Conservation (phyloP, 2,113 vertebrate genomes). For the Odontesthes bonariensis region DNA sequence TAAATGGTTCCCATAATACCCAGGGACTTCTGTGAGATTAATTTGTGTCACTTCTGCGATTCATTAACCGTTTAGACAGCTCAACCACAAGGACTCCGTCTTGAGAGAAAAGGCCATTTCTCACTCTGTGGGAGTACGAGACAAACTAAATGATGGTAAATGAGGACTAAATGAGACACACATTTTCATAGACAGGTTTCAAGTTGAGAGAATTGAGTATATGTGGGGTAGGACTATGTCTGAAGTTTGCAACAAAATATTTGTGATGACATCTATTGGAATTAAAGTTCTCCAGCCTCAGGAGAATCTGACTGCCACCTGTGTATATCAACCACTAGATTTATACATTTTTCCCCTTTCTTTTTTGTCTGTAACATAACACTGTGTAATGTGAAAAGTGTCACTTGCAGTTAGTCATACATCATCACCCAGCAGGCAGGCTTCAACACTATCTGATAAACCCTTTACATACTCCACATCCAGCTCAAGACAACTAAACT, state of each 20-base stretch:
- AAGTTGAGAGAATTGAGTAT: neutral
- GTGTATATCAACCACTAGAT: too few species aligned
- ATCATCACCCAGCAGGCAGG: too few species aligned
- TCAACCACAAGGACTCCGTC: conserved; percentile 93
- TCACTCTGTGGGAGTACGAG: conserved; percentile 85
- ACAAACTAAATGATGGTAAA: conserved; percentile 29
- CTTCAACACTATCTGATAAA: too few species aligned
- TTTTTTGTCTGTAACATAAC: too few species aligned
- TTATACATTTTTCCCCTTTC: too few species aligned
- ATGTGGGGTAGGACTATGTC: neutral
- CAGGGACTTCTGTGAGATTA: conserved; percentile 98
- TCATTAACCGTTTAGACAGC: conserved; percentile 98
- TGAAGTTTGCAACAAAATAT: neutral
- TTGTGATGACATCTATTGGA: neutral
- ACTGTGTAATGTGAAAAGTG: neutral
- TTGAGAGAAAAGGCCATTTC: conserved; percentile 95
- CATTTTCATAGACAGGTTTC: conserved; percentile 5
- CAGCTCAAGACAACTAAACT: too few species aligned
- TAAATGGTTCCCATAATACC: conserved; percentile 98
- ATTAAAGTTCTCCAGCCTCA: conserved; percentile 5
- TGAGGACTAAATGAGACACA: neutral
- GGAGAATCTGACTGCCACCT: neutral
- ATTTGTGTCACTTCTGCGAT: conserved; percentile 98
- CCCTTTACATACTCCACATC: too few species aligned
- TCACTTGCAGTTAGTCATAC: too few species aligned